Conservation (phyloP, 2,113 vertebrate genomes). For the Pteropus alecto region DNA sequence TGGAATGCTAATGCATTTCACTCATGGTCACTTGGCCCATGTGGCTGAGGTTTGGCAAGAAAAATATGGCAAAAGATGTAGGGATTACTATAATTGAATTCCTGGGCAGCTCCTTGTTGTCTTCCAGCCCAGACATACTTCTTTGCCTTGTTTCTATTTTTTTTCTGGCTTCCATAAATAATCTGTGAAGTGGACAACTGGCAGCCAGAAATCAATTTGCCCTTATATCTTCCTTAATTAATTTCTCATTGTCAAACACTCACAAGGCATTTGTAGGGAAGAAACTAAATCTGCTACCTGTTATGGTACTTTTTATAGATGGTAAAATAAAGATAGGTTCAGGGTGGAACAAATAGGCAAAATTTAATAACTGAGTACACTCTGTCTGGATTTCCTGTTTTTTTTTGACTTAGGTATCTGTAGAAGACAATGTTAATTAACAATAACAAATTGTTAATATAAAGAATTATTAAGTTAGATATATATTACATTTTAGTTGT, state of each 20-base stretch:
- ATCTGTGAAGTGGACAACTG: slow-evolving; percentile 43
- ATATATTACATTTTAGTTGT: not conserved
- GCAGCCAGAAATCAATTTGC: slow-evolving; percentile 35
- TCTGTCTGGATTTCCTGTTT: not conserved
- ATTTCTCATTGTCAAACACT: slow-evolving; percentile 45
- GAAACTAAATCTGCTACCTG: not conserved
- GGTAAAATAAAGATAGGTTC: not conserved
- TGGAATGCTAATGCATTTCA: not conserved
- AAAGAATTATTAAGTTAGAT: not conserved
- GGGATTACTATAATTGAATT: not conserved
- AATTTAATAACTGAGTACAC: not conserved
- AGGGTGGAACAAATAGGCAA: not conserved
- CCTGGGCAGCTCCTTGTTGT: not conserved
- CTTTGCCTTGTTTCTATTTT: not conserved
- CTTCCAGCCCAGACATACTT: not conserved
- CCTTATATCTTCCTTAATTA: slow-evolving; percentile 37
- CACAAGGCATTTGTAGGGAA: slow-evolving; percentile 14
- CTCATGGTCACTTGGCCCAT: not conserved
- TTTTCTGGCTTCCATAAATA: slow-evolving; percentile 45
- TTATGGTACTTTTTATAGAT: not conserved
- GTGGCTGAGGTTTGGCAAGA: not conserved
- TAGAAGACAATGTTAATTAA: not conserved
- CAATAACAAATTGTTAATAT: not conserved
- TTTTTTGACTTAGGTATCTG: not conserved
- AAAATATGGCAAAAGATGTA: not conserved